phyloP scores from a whole-genome alignment of 2,797 vertebrate species.

The Lycodopsis pacificus region DNA sequence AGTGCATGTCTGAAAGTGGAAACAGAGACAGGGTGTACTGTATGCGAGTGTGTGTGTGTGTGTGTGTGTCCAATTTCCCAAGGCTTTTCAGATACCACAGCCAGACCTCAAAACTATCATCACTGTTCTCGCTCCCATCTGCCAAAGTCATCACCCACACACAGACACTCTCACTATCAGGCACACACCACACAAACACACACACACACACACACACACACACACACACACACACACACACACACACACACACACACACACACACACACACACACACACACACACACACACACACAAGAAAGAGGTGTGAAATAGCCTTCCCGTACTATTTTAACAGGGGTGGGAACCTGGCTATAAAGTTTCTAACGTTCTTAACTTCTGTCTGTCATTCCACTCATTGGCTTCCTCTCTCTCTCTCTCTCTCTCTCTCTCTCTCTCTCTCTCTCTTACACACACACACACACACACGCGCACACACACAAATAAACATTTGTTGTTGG shows the following conservation, averaged over 20 bases:
- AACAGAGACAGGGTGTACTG: constrained; percentile 67
- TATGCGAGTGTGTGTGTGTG: constrained; percentile 62
- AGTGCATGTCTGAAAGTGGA: constrained; percentile 67
- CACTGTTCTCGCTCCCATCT: constrained; percentile 75
- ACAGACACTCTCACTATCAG: constrained; percentile 29
- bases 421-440: not conserved
- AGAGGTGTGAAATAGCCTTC: constrained; percentile 74
- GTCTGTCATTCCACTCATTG: constrained; percentile 45
- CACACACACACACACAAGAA: constrained; percentile 1
- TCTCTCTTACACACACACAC: not conserved
- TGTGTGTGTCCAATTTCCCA: constrained; percentile 73
- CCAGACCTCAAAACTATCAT: constrained; percentile 81
- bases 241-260: constrained; percentile 3
- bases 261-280: not conserved
- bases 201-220: constrained; percentile 24
- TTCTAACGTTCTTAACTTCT: constrained; percentile 64
- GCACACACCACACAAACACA: constrained; percentile 25
- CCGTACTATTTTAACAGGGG: constrained; percentile 67
- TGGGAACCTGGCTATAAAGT: constrained; percentile 73
- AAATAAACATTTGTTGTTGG: constrained; percentile 59
- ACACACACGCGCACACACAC: constrained; percentile 22
- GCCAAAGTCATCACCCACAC: constrained; percentile 78
- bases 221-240: too few relatives aligned
- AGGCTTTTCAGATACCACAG: constrained; percentile 76
- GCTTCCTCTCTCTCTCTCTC: constrained; percentile 7